phyloP scores from a whole-genome alignment of 2,113 vertebrate species.

The Propithecus coquereli region DNA sequence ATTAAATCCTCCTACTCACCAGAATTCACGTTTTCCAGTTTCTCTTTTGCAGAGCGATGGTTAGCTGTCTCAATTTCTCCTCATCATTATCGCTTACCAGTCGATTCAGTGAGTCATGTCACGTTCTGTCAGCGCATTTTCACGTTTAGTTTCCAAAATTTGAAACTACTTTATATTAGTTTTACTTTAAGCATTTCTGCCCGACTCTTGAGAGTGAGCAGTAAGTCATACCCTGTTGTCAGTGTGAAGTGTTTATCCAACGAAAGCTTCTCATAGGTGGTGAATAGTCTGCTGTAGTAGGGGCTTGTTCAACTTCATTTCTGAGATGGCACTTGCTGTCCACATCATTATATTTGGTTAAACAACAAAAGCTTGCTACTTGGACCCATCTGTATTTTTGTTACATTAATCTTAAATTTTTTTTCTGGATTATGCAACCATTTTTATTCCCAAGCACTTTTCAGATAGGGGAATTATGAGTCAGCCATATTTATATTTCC shows the following conservation, averaged over 20 bases:
- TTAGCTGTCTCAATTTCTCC: background rate
- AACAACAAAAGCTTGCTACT: background rate
- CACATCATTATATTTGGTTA: background rate
- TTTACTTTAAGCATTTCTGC: background rate
- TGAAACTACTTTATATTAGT: background rate
- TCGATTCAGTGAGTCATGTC: background rate
- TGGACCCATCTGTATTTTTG: background rate
- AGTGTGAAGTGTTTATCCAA: background rate
- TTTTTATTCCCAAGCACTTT: background rate
- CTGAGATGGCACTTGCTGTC: background rate
- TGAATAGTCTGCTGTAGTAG: accelerated
- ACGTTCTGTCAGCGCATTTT: background rate
- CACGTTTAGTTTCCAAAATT: background rate
- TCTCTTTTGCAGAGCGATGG: background rate
- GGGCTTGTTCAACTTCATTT: background rate
- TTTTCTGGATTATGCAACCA: background rate
- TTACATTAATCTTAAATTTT: background rate
- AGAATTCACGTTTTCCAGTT: background rate
- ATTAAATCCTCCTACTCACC: background rate
- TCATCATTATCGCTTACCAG: background rate
- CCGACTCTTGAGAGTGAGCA: background rate
- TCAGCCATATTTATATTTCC: background rate
- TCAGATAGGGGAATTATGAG: background rate
- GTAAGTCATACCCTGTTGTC: background rate
- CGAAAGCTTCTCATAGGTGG: background rate